A percentile compares a stretch with the other conserved stretches of the same genome.
phyloP scores from a whole-genome alignment of 2,888 invertebrate species.

The Neoscelio sp. region DNA sequence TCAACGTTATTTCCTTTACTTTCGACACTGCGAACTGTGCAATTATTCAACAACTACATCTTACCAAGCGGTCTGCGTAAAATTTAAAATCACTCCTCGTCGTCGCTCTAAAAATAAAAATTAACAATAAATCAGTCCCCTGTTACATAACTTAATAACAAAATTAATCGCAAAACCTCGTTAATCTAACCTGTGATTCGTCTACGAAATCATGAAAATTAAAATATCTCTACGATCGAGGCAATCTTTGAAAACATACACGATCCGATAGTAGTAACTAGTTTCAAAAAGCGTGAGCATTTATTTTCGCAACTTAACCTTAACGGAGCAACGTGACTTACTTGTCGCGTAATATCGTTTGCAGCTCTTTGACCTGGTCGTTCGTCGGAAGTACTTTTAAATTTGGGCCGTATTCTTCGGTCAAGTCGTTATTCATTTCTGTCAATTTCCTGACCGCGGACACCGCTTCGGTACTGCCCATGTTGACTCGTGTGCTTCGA shows the following conservation, averaged over 20 bases:
- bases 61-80: constrained; percentile 96
- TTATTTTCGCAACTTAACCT: constrained; percentile 47
- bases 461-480: constrained; percentile 75
- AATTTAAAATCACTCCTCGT: constrained; percentile 98
- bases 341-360: constrained; percentile 95
- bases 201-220: too few relatives aligned
- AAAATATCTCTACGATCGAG: too few relatives aligned
- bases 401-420: constrained; percentile 87
- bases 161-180: not conserved
- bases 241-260: too few relatives aligned
- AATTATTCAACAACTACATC: too few relatives aligned
- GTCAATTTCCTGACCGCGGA: constrained; percentile 67
- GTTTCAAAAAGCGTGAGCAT: not conserved
- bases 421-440: constrained; percentile 81
- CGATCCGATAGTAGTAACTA: too few relatives aligned
- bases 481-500: constrained; percentile 44
- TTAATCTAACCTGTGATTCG: not conserved
- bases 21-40: too few relatives aligned
- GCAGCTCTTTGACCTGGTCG: constrained; percentile 92
- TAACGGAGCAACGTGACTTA: constrained; percentile 82
- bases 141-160: constrained; percentile 13
- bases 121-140: not conserved
- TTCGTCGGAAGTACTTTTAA: constrained; percentile 89
- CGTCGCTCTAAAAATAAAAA: constrained; percentile 88
- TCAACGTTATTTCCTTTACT: too few relatives aligned